Percentiles rank a stretch among this genome's conserved stretches.
phyloP scores from a whole-genome alignment of 2,888 invertebrate species.

The Cartodere bifasciata region DNA sequence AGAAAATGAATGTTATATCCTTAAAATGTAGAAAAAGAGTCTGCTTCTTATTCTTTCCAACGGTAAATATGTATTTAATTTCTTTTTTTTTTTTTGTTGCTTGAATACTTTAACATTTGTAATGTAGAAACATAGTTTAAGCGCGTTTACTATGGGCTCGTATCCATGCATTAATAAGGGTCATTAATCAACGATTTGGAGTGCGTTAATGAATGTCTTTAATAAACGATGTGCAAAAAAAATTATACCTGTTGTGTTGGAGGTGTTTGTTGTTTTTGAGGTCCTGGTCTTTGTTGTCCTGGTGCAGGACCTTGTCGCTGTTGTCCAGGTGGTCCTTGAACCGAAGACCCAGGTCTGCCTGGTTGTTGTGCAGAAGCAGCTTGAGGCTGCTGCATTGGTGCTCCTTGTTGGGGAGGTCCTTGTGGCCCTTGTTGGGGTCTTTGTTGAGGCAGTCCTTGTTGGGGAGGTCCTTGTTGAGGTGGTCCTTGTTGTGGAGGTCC shows the following conservation, averaged over 20 bases:
- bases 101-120: too few species aligned
- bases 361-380: conserved; percentile 12
- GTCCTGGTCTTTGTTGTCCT: conserved; percentile 4
- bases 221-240: not conserved
- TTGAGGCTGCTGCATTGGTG: conserved; percentile 6
- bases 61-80: too few species aligned
- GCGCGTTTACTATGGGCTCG: too few species aligned
- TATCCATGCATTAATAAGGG: too few species aligned
- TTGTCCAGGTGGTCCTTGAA: conserved; percentile 1
- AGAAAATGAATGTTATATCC: too few species aligned
- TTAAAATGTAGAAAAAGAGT: too few species aligned
- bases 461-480: conserved; percentile 6
- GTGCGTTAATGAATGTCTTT: too few species aligned
- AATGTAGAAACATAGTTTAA: too few species aligned
- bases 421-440: conserved; percentile 5
- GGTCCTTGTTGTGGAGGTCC: conserved; percentile 8
- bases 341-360: not conserved
- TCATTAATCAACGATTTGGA: too few species aligned
- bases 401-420: conserved; percentile 4
- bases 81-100: too few species aligned
- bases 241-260: conserved; percentile 6
- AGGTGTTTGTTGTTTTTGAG: conserved; percentile 8
- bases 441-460: conserved; percentile 7
- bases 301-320: conserved; percentile 2
- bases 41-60: too few species aligned